Evolutionary conservation across 1,140 invertebrate genomes (phyloP).

Genomic region (Chymomyza costata): DNA sequence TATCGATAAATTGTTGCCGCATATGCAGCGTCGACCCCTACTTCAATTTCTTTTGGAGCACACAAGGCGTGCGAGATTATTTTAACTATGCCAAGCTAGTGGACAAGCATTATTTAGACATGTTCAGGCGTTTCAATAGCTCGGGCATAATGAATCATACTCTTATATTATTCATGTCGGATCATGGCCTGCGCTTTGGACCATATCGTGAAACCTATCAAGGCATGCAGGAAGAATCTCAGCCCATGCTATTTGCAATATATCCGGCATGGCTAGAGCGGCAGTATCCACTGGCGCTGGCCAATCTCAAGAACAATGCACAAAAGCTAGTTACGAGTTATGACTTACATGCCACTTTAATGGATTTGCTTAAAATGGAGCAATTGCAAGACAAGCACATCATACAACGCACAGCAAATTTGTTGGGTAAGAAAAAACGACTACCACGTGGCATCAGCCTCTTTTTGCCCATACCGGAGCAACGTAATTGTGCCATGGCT

Average conservation of each 20-base stretch:
- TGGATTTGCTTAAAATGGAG: slow-evolving; percentile 77
- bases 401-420: slow-evolving; percentile 20
- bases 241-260: slow-evolving; percentile 87
- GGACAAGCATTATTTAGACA: slow-evolving; percentile 5
- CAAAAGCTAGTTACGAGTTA: slow-evolving; percentile 85
- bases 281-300: slow-evolving; percentile 79
- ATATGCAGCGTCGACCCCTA: slow-evolving; percentile 30
- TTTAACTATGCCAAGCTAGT: slow-evolving; percentile 25
- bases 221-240: slow-evolving; percentile 86
- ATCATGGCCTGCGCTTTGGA: slow-evolving; percentile 25
- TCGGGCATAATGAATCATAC: slow-evolving; percentile 26
- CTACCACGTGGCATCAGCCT: slow-evolving; percentile 81
- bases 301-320: slow-evolving; percentile 82
- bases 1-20: slow-evolving; percentile 22
- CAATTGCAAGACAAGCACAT: slow-evolving; percentile 46
- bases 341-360: slow-evolving; percentile 83
- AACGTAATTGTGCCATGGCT: slow-evolving; percentile 83
- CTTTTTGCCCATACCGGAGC: slow-evolving; percentile 81
- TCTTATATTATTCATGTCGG: slow-evolving; percentile 31
- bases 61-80: slow-evolving; percentile 11
- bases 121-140: slow-evolving; percentile 1
- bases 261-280: slow-evolving; percentile 84
- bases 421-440: not conserved
- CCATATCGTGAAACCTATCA: slow-evolving; percentile 79
- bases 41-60: slow-evolving; percentile 36